Percentiles rank a stretch among this genome's conserved stretches.
These are phyloP conservation scores for Byasa hedistus DNA, from an alignment of 2,888 invertebrate genomes.

Conservation along the genomic window DNA sequence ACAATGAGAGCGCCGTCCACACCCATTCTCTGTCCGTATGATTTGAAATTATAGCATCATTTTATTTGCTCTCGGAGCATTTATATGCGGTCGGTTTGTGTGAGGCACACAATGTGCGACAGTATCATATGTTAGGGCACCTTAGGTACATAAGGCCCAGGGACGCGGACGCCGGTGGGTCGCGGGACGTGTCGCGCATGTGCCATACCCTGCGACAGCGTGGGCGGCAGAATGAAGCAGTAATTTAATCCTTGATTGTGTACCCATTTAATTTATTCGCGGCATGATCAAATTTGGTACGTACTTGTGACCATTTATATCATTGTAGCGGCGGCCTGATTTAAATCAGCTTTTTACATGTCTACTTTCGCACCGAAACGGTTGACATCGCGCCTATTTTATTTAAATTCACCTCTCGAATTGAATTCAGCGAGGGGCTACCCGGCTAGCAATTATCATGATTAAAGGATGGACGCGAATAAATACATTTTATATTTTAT, in stretches of 20 bases:
- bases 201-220: slow-evolving; percentile 63
- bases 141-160: slow-evolving; percentile 62
- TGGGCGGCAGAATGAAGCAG: slow-evolving; percentile 75
- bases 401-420: slow-evolving; percentile 34
- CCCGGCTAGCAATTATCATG: slow-evolving; percentile 29
- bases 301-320: slow-evolving; percentile 70
- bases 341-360: slow-evolving; percentile 52
- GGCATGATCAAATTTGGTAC: slow-evolving; percentile 75
- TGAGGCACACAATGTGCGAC: slow-evolving; percentile 72
- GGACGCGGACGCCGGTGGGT: slow-evolving; percentile 45
- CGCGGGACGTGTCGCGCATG: slow-evolving; percentile 65
- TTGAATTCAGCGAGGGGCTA: slow-evolving; percentile 24
- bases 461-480: slow-evolving; percentile 28
- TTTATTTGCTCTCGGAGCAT: slow-evolving; percentile 79
- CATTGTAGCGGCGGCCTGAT: slow-evolving; percentile 57
- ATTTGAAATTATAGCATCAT: slow-evolving; percentile 81
- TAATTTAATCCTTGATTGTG: slow-evolving; percentile 79
- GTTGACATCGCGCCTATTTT: slow-evolving; percentile 45
- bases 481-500: slow-evolving; percentile 27
- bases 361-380: slow-evolving; percentile 41
- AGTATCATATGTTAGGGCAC: slow-evolving; percentile 73
- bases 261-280: slow-evolving; percentile 76
- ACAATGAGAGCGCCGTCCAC: slow-evolving; percentile 80
- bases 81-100: slow-evolving; percentile 69
- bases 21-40: slow-evolving; percentile 81